Conservation (phyloP, 2,797 vertebrate genomes). For the Neoniphon sammara region DNA sequence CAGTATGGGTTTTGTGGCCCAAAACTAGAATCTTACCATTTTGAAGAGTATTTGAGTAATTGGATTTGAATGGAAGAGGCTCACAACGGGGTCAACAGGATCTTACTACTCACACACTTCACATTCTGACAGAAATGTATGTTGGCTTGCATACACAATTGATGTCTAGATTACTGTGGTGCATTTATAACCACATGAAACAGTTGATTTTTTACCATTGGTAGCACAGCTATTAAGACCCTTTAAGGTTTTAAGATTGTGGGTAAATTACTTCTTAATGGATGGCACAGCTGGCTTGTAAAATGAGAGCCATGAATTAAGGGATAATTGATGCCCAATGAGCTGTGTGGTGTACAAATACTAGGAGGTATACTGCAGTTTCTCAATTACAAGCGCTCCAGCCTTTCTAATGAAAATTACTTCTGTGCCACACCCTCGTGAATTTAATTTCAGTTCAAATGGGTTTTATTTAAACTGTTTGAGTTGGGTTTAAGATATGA, state of each 20-base stretch:
- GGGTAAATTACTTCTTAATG: too few relatives aligned
- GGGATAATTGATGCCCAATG: not conserved
- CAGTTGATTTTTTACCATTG: too few relatives aligned
- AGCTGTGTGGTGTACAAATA: not conserved
- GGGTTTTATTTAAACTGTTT: slow-evolving; percentile 42
- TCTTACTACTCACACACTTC: not conserved
- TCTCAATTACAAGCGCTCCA: not conserved
- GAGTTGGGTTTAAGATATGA: slow-evolving; percentile 15
- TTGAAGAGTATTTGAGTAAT: not conserved
- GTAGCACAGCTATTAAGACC: too few relatives aligned
- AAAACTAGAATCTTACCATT: too few relatives aligned
- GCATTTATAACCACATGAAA: too few relatives aligned
- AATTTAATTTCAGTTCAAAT: slow-evolving; percentile 13
- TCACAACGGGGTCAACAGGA: not conserved
- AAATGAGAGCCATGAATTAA: not conserved
- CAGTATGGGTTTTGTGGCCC: not conserved
- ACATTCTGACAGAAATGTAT: too few relatives aligned
- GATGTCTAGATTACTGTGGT: too few relatives aligned
- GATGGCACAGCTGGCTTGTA: not conserved
- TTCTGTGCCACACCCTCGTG: not conserved
- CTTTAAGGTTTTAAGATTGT: too few relatives aligned
- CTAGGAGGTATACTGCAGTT: too few relatives aligned
- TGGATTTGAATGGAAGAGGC: not conserved
- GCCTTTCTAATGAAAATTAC: not conserved
- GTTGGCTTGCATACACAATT: too few relatives aligned